Percentiles rank a stretch among this genome's conserved stretches.
Conservation (phyloP, 2,888 invertebrate genomes). For the Heliconius hortense region DNA sequence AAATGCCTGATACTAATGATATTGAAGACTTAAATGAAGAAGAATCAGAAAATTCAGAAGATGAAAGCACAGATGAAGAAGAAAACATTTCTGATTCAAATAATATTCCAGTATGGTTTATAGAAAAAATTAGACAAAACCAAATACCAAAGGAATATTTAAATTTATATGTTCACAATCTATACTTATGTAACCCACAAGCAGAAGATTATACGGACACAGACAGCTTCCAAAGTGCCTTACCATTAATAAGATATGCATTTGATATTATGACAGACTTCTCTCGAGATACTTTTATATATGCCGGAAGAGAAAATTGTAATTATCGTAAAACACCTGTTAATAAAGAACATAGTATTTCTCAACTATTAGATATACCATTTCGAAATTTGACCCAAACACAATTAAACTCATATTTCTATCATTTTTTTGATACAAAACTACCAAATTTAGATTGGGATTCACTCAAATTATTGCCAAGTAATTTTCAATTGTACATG, state of each 20-base stretch:
- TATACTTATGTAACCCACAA: conserved; percentile 86
- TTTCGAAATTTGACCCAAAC: conserved; percentile 56
- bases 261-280: conserved; percentile 76
- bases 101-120: conserved; percentile 80
- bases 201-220: conserved; percentile 85
- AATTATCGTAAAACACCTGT: conserved; percentile 58
- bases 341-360: conserved; percentile 53
- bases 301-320: conserved; percentile 65
- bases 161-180: conserved; percentile 84
- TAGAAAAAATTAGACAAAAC: conserved; percentile 82
- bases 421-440: conserved; percentile 71
- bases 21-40: conserved; percentile 50
- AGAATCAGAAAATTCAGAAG: conserved; percentile 41
- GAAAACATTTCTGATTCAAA: conserved; percentile 45
- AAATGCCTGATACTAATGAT: conserved; percentile 46
- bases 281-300: conserved; percentile 58
- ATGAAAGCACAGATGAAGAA: conserved; percentile 44
- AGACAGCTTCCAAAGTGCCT: conserved; percentile 82
- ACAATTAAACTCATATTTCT: conserved; percentile 65
- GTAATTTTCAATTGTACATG: conserved; percentile 83
- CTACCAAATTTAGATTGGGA: conserved; percentile 62
- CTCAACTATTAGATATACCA: conserved; percentile 52
- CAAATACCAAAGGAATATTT: conserved; percentile 85
- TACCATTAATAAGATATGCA: conserved; percentile 84
- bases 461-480: conserved; percentile 73